Evolutionary conservation across 2,113 vertebrate genomes (phyloP), one percentile per base, ranked within the genome.

Genomic region (Speoplatyrhinus poulsoni): DNA sequence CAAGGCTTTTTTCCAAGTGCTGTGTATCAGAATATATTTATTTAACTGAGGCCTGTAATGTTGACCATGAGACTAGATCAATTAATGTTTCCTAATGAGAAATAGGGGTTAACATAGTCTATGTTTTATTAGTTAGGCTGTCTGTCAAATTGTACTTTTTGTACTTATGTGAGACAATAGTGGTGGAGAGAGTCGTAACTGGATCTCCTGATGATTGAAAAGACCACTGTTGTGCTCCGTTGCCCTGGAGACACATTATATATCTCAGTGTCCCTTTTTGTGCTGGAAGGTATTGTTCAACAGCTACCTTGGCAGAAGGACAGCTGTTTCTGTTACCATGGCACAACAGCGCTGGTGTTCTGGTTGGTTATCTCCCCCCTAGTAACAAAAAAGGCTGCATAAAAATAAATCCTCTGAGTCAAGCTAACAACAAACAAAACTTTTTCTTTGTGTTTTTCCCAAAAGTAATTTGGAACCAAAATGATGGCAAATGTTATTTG

Each of bases 191-290:
- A 19, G 46, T 65, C 81, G 81, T 81, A 88, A 87, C 65, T 47
- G 33, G 74, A 87, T 84, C 75, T 4, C 46, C 17, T 32, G 46
- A 70, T 46, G 0, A 73, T 81, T 77, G 58, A 54, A 52, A 65
- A 70, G 48, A 13, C 62, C 11, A 64, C 13, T 70, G 56, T 84
- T 85, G 69, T 84, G 62, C 64, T 9, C 10, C 16, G 78, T 88
- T 83, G 33, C 69, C 84, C 46, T 62, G 65, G 85, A 80, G 70
- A 88, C 50, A 19, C 50, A 53, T 4, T 4, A 49, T 65, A 71
- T 64, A 52, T 48, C 46, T 57, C 67, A 9, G 3, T 17, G 63
- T 47, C 61, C 64, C 48, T 46, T 41, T 66, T 62, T 62, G 50
- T 62, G 47, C 58, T 57, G 12, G 16, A 64, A 32, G 33, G 65